These are phyloP conservation scores for Pseudolaguvia tuberculata DNA, from an alignment of 2,113 vertebrate species.

Conservation along the genomic window DNA sequence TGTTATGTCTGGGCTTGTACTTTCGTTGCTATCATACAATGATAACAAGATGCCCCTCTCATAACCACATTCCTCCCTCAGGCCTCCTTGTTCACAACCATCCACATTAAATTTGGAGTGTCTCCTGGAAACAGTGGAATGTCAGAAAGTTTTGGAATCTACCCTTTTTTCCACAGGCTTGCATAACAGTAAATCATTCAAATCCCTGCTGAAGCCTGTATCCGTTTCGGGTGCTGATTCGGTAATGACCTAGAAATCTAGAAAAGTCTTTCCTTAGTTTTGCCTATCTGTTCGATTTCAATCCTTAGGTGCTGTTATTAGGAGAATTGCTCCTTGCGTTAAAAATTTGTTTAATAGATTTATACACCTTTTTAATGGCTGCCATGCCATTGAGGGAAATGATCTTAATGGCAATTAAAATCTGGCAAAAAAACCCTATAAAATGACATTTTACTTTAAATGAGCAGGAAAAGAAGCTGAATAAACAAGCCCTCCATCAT, in stretches of 20 bases:
- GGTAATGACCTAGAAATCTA: slow-evolving; percentile 36
- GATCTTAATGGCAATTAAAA: neutral
- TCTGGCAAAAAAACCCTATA: neutral
- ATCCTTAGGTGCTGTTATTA: neutral
- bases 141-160: slow-evolving; percentile 46
- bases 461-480: neutral
- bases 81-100: neutral
- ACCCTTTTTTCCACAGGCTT: slow-evolving; percentile 34
- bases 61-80: slow-evolving; percentile 34
- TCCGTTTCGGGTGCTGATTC: slow-evolving; percentile 56
- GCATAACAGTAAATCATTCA: slow-evolving; percentile 44
- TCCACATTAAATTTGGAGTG: slow-evolving; percentile 35
- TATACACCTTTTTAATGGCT: neutral
- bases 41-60: slow-evolving; percentile 34
- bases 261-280: slow-evolving; percentile 50
- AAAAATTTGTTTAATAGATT: neutral
- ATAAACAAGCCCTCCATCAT: slow-evolving; percentile 10
- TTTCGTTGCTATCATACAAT: slow-evolving; percentile 40
- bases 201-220: slow-evolving; percentile 33
- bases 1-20: slow-evolving; percentile 31
- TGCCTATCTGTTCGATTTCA: slow-evolving; percentile 32
- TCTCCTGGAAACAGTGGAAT: slow-evolving; percentile 41
- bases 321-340: too few relatives aligned
- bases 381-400: neutral
- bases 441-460: neutral